Evolutionary conservation across 2,113 vertebrate species (phyloP).

Genomic region (Montifringilla adamsi): DNA sequence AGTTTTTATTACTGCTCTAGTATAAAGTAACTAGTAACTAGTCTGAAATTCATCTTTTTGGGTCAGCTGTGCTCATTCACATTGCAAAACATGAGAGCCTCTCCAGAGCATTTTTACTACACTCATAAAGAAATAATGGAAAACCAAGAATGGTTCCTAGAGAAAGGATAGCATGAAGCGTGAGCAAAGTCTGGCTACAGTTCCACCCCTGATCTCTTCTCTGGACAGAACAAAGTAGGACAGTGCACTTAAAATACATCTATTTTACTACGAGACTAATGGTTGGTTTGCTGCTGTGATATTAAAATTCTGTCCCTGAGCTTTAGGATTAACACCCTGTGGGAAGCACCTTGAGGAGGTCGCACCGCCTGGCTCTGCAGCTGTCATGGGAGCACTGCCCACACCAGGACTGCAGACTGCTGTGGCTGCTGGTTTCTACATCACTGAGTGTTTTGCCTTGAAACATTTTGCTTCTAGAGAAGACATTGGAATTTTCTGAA

Average conservation of each 20-base stretch:
- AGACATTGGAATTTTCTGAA: not conserved
- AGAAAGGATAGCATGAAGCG: accelerated
- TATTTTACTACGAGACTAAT: not conserved
- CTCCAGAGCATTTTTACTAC: not conserved
- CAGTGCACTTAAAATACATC: not conserved
- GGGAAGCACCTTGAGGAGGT: not conserved
- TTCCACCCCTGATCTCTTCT: not conserved
- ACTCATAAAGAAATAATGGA: not conserved
- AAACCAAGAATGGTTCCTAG: not conserved
- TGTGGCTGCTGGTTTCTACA: not conserved
- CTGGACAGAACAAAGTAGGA: not conserved
- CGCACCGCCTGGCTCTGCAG: accelerated
- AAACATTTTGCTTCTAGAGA: not conserved
- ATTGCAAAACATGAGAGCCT: not conserved
- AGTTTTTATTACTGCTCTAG: not conserved
- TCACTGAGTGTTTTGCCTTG: not conserved
- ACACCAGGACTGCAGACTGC: accelerated
- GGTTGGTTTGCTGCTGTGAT: not conserved
- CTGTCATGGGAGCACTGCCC: accelerated
- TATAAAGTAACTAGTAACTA: not conserved
- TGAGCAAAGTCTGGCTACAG: not conserved
- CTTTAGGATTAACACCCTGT: not conserved
- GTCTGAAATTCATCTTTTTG: not conserved
- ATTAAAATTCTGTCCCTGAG: not conserved
- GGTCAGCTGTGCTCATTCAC: not conserved